Evolutionary conservation across 2,113 vertebrate genomes (phyloP).

Genomic region (Geococcyx californianus): DNA sequence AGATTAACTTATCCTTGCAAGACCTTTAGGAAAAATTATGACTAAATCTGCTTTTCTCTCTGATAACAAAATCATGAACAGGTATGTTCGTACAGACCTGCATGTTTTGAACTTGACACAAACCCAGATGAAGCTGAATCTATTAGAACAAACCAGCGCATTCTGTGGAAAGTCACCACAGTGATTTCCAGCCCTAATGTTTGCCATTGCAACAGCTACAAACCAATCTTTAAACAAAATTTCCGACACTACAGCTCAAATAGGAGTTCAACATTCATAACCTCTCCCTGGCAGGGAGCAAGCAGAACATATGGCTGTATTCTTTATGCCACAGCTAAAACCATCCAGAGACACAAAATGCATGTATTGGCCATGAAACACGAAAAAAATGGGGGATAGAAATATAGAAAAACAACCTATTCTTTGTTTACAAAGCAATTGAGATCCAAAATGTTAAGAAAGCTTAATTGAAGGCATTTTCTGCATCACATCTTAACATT

Average conservation of each 20-base stretch:
- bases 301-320: neutral
- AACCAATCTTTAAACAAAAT: neutral
- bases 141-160: accelerated
- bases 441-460: neutral
- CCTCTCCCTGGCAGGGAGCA: neutral
- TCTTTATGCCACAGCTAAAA: neutral
- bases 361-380: neutral
- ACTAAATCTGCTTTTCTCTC: neutral
- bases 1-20: neutral
- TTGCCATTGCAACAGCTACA: neutral
- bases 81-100: neutral
- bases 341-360: neutral
- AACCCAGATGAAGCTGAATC: neutral
- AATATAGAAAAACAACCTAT: neutral
- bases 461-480: slow-evolving; percentile 9
- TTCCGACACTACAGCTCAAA: neutral
- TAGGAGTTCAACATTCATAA: neutral
- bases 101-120: neutral
- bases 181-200: neutral
- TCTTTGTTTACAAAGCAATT: neutral
- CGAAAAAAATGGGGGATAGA: neutral
- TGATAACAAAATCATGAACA: neutral
- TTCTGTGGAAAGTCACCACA: neutral
- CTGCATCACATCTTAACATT: slow-evolving; percentile 6
- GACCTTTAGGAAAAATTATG: neutral